Base-by-base conservation (phyloP, 2,113 vertebrate genomes). In the Apistogramma diplotaenia region DNA sequence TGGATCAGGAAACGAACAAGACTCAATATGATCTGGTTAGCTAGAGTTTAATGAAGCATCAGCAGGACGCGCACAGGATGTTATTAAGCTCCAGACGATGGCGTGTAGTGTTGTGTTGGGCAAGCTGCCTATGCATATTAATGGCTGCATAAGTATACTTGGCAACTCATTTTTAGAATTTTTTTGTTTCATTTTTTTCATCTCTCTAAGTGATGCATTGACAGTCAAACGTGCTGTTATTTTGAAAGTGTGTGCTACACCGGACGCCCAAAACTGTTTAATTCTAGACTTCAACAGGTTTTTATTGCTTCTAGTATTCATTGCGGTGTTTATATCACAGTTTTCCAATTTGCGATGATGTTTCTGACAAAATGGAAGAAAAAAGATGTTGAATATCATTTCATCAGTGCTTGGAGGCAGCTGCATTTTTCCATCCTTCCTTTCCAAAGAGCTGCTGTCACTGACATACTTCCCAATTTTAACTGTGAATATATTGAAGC, bases 1-100 rank as follows among this genome's bases (percentile, higher is more conserved):
- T 18, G 57, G 29, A 35, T 59, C 75, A 29, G 54, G 70, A 72
- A 51, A 65, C 29, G 33, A 43, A 2, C 23, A 15, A 61, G 37
- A 43, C 53, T 74, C 51, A 23, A 5, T 78, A 23, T 49, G 75
- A 76, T 77, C 70, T 76, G 80, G 74, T 83, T 83, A 78, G 59
- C 75, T 15, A 2, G 18, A 65, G 73, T 77, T 80, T 70, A 83
- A 77, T 80, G 55, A 67, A 2, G 2, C 16, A 16, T 46, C 49
- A 75, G 76, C 54, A 25, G 16, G 27, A 27, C 10, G 46, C 67
- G 35, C 46, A 76, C 57, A 76, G 3, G 37, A 43, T 46, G 15
- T 27, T 46, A 46, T 46, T 67, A 46, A 15, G 46, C 46, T 67
- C 62, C 46, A 40, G 40, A 3, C 27, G 23, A 67, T 19, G 40